Percentiles rank a stretch among this genome's conserved stretches.
phyloP scores from a whole-genome alignment of 2,113 vertebrate genomes.

The Notothenia coriiceps region DNA sequence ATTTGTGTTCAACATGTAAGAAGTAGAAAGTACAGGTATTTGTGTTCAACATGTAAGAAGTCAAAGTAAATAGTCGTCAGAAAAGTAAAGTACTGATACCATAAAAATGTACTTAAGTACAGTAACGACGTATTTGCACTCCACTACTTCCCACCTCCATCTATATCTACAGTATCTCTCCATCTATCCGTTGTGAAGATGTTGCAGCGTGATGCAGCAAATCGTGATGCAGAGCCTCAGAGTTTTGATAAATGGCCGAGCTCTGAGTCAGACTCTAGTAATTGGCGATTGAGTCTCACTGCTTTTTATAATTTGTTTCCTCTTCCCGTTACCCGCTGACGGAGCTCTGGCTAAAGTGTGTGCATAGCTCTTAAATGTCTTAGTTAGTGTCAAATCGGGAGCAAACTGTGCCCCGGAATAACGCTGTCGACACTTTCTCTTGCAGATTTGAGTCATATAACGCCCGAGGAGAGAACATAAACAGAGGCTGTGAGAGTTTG shows the following conservation, averaged over 20 bases:
- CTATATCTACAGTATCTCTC: conserved; percentile 1
- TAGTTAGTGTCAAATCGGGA: conserved; percentile 58
- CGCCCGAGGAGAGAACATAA: conserved; percentile 29
- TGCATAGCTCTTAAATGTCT: conserved; percentile 32
- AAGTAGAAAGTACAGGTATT: too few relatives aligned
- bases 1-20: too few relatives aligned
- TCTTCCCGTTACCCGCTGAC: conserved; percentile 34
- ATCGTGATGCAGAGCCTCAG: conserved; percentile 37
- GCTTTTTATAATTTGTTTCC: conserved; percentile 10
- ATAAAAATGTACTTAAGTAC: too few relatives aligned
- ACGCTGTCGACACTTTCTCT: conserved; percentile 38
- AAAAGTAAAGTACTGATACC: too few relatives aligned
- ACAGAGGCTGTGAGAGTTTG: conserved; percentile 30
- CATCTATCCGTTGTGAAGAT: conserved; percentile 6
- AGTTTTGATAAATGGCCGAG: conserved; percentile 74
- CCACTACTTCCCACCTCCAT: neutral
- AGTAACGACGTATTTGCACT: too few relatives aligned
- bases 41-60: too few relatives aligned
- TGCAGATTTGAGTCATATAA: conserved; percentile 47
- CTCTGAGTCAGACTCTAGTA: conserved; percentile 67
- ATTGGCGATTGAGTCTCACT: conserved; percentile 64
- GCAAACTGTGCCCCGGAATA: conserved; percentile 34
- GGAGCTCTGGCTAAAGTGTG: conserved; percentile 40
- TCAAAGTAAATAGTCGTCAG: too few relatives aligned
- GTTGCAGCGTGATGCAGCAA: conserved; percentile 32